A percentile compares a stretch with the other conserved stretches of the same genome.
Evolutionary conservation across 2,113 vertebrate species (phyloP).

Genomic region (Hippocampus comes): DNA sequence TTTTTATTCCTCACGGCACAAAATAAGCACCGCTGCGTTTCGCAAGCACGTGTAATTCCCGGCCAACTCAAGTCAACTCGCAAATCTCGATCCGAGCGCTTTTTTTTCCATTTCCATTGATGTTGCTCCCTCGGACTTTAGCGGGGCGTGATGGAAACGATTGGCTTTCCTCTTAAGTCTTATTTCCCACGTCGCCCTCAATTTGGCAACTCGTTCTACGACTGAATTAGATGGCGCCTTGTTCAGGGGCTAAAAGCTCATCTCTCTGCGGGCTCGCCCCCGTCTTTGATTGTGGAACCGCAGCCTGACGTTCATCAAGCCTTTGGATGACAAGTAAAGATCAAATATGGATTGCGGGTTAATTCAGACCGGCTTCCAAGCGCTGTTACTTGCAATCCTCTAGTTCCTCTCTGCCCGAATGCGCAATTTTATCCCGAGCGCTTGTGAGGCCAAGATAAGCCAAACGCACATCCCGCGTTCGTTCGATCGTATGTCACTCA

Average conservation of each 20-base stretch:
- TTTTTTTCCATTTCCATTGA: conserved; percentile 2
- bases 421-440: conserved; percentile 23
- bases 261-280: conserved; percentile 21
- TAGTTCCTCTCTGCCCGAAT: conserved; percentile 10
- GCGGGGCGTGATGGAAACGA: background rate
- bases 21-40: conserved; percentile 50
- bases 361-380: conserved; percentile 26
- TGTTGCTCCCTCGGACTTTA: background rate
- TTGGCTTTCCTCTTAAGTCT: background rate
- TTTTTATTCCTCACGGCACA: background rate
- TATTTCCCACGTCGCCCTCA: conserved; percentile 35
- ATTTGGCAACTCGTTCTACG: conserved; percentile 22
- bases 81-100: background rate
- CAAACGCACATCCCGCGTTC: background rate
- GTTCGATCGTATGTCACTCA: background rate
- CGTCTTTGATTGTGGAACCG: conserved; percentile 48
- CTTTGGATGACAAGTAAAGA: conserved; percentile 60
- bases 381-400: conserved; percentile 1
- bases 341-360: conserved; percentile 50
- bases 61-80: background rate
- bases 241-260: conserved; percentile 30
- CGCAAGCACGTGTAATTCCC: conserved; percentile 43
- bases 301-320: conserved; percentile 45
- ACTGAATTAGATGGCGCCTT: background rate
- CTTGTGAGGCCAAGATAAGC: background rate